These are phyloP conservation scores for Eumaeus atala DNA, from an alignment of 1,140 invertebrate species.

Conservation along the genomic window DNA sequence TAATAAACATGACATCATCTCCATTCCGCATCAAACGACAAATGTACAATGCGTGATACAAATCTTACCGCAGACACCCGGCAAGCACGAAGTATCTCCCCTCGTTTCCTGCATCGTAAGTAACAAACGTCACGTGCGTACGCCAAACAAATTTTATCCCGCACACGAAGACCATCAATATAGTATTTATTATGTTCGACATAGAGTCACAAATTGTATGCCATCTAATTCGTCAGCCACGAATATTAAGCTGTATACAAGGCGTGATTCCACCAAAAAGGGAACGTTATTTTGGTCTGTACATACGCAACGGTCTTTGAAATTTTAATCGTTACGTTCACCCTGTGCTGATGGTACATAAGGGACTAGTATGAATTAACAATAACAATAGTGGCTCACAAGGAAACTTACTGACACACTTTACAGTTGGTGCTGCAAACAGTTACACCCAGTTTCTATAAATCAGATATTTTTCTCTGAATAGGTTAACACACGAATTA, in stretches of 20 bases:
- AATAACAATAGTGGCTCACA: not conserved
- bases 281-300: slow-evolving; percentile 58
- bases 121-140: slow-evolving; percentile 37
- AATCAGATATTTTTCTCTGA: too few species aligned
- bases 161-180: slow-evolving; percentile 5
- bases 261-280: slow-evolving; percentile 48
- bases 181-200: slow-evolving; percentile 20
- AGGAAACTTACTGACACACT: slow-evolving; percentile 1
- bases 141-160: slow-evolving; percentile 9
- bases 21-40: slow-evolving; percentile 24
- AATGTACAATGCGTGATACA: slow-evolving; percentile 38
- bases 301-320: slow-evolving; percentile 54
- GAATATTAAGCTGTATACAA: slow-evolving; percentile 15
- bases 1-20: slow-evolving; percentile 27
- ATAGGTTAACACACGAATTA: too few species aligned
- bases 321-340: slow-evolving; percentile 71
- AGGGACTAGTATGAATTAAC: slow-evolving; percentile 3
- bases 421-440: too few species aligned
- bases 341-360: slow-evolving; percentile 50
- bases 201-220: slow-evolving; percentile 36
- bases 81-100: slow-evolving; percentile 49
- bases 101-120: slow-evolving; percentile 57
- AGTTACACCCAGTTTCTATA: too few species aligned
- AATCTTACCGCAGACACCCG: slow-evolving; percentile 46
- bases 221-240: slow-evolving; percentile 19